Conservation (phyloP, 2,888 invertebrate species). For the Cantharis nigra region DNA sequence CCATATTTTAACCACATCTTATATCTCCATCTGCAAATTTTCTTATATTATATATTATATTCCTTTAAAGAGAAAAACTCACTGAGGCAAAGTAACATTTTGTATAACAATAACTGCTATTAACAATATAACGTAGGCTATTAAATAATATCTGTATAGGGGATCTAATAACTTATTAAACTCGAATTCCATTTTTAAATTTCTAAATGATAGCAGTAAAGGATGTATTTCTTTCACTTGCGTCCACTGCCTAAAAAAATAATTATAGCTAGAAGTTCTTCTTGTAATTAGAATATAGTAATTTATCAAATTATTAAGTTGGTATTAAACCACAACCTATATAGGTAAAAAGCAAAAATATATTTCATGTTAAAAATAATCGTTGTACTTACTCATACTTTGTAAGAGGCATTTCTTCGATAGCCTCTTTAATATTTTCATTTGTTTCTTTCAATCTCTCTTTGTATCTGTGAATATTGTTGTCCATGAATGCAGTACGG, state of each 20-base stretch:
- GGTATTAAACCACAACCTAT: too few relatives aligned
- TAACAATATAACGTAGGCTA: slow-evolving; percentile 64
- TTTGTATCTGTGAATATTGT: slow-evolving; percentile 67
- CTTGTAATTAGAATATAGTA: too few relatives aligned
- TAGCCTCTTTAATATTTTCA: slow-evolving; percentile 77
- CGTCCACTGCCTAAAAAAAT: slow-evolving; percentile 69
- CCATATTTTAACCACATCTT: slow-evolving; percentile 55
- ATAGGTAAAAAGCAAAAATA: too few relatives aligned
- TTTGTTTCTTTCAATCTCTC: slow-evolving; percentile 71
- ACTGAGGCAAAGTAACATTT: slow-evolving; percentile 62
- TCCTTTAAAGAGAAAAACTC: slow-evolving; percentile 36
- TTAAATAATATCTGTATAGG: slow-evolving; percentile 81
- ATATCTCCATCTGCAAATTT: slow-evolving; percentile 29
- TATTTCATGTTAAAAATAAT: too few relatives aligned
- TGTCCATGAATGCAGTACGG: slow-evolving; percentile 71
- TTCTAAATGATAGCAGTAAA: slow-evolving; percentile 67
- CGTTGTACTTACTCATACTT: slow-evolving; percentile 67
- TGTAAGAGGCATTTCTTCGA: slow-evolving; percentile 83
- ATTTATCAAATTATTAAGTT: too few relatives aligned
- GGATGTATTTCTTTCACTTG: slow-evolving; percentile 64
- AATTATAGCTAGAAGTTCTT: not conserved
- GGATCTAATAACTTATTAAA: slow-evolving; percentile 80
- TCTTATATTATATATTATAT: too few relatives aligned
- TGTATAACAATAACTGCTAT: slow-evolving; percentile 66
- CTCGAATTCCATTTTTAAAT: slow-evolving; percentile 69